Conservation (phyloP, 2,113 vertebrate genomes). For the Benitochromis conjunctus region DNA sequence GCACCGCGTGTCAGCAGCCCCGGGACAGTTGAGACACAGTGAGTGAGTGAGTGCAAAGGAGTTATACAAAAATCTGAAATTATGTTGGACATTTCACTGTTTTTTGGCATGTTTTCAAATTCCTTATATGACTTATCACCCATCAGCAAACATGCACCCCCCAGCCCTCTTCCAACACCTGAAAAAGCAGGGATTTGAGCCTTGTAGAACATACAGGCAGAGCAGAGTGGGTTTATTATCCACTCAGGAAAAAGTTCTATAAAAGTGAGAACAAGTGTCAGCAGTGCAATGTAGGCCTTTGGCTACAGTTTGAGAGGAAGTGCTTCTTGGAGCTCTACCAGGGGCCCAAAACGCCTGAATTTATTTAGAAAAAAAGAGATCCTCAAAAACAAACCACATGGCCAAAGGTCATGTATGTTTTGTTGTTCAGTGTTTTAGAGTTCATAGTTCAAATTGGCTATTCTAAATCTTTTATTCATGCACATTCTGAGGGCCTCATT, state of each 20-base stretch:
- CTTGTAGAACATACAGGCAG: not conserved
- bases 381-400: not conserved
- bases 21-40: not conserved
- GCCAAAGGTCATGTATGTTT: not conserved
- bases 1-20: not conserved
- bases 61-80: not conserved
- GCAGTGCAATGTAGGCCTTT: not conserved
- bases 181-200: not conserved
- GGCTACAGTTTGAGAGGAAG: not conserved
- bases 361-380: not conserved
- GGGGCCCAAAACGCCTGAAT: not conserved
- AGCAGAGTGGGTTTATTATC: not conserved
- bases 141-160: not conserved
- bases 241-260: not conserved
- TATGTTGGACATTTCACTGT: rapidly evolving
- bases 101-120: not conserved
- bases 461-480: not conserved
- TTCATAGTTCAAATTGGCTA: not conserved
- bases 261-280: not conserved
- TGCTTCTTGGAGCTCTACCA: not conserved
- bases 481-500: not conserved
- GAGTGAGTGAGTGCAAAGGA: not conserved
- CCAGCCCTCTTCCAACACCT: rapidly evolving
- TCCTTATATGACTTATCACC: not conserved
- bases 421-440: not conserved